Conservation (phyloP, 2,888 invertebrate species). For the Dioctria linearis region DNA sequence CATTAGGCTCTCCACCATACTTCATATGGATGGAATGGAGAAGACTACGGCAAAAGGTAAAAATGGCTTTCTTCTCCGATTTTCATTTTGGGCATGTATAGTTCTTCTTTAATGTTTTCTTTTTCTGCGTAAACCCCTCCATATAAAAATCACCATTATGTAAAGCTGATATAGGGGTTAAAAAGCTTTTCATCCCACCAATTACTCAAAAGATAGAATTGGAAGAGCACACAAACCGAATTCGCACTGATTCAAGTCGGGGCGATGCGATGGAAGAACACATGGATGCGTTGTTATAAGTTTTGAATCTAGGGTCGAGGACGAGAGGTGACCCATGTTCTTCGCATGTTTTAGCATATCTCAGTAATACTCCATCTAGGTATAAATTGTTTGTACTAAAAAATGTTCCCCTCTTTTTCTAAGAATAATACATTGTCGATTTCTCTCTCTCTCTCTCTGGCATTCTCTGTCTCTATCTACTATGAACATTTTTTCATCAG, state of each 20-base stretch:
- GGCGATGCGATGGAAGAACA: neutral
- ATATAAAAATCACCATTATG: neutral
- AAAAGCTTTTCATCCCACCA: neutral
- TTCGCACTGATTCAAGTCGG: slow-evolving; percentile 16
- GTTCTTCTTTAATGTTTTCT: neutral
- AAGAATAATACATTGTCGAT: neutral
- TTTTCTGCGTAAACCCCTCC: slow-evolving; percentile 19
- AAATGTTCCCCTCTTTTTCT: neutral
- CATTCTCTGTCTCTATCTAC: slow-evolving; percentile 20
- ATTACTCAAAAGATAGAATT: neutral
- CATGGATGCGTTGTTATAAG: slow-evolving; percentile 19
- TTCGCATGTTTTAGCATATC: slow-evolving; percentile 14
- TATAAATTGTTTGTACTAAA: slow-evolving; percentile 9
- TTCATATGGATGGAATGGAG: slow-evolving; percentile 11
- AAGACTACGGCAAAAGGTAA: neutral
- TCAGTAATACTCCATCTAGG: neutral
- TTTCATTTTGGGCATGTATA: neutral
- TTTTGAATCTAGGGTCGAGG: slow-evolving; percentile 34
- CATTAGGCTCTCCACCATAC: slow-evolving; percentile 13
- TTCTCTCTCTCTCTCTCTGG: slow-evolving; percentile 15
- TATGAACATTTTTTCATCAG: slow-evolving; percentile 49
- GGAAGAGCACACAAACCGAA: slow-evolving; percentile 10
- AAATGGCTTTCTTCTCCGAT: neutral
- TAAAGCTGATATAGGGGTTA: neutral
- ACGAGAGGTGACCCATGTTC: slow-evolving; percentile 23